Percentiles rank a stretch among this genome's conserved stretches.
Evolutionary conservation across 1,140 invertebrate genomes (phyloP).

Genomic region (Araneus ventricosus): DNA sequence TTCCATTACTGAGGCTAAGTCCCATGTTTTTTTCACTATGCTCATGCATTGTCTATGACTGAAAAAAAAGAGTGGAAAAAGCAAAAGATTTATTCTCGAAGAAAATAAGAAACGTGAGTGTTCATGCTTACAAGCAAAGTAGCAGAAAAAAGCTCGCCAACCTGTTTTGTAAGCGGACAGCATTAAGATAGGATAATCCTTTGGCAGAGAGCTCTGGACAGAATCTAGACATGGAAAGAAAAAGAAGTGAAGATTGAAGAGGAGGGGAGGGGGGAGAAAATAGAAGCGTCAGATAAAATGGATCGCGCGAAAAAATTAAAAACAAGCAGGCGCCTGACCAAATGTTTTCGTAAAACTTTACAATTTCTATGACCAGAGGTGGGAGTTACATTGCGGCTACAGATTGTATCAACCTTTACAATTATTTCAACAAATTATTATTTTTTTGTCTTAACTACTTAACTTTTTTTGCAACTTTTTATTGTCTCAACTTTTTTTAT

Average conservation of each 20-base stretch:
- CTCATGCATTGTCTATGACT: neutral
- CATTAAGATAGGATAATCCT: slow-evolving; percentile 51
- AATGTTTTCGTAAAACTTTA: no score
- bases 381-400: no score
- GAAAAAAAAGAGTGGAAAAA: neutral
- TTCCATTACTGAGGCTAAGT: slow-evolving; percentile 22
- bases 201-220: neutral
- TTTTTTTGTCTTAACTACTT: no score
- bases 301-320: no score
- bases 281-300: no score
- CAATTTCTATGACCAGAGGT: no score
- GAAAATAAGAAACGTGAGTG: neutral
- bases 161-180: slow-evolving; percentile 60
- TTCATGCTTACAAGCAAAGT: neutral
- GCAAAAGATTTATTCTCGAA: neutral
- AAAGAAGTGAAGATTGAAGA: neutral
- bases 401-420: no score
- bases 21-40: neutral
- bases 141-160: slow-evolving; percentile 18
- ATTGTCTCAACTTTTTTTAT: no score
- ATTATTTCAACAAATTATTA: no score
- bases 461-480: no score
- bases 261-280: neutral
- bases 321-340: no score
- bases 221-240: neutral